Percentiles rank a stretch among this genome's conserved stretches.
Evolutionary conservation across 2,888 invertebrate genomes (phyloP).

Genomic region (Ceramica pisi): DNA sequence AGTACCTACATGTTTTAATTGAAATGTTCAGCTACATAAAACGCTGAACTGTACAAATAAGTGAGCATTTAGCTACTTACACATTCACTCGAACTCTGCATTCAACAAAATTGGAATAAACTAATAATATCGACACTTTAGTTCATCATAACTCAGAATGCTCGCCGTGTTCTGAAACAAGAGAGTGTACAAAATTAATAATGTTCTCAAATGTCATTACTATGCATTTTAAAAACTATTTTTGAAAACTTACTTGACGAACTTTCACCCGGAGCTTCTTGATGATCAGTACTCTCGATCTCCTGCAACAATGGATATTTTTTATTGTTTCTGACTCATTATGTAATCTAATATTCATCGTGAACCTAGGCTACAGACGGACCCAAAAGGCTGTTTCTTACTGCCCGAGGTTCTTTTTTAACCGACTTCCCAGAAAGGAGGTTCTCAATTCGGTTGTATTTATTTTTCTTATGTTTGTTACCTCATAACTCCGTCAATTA

Average conservation of each 20-base stretch:
- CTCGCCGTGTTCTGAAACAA: slow-evolving; percentile 78
- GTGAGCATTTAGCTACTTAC: slow-evolving; percentile 51
- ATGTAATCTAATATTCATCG: no score
- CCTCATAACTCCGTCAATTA: no score
- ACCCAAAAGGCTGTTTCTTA: background rate
- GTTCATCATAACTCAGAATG: slow-evolving; percentile 88
- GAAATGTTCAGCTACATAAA: slow-evolving; percentile 21
- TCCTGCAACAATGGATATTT: slow-evolving; percentile 72
- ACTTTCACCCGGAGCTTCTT: slow-evolving; percentile 69
- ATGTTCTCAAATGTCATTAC: background rate
- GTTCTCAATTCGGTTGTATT: no score
- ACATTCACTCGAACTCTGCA: slow-evolving; percentile 59
- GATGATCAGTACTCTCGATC: slow-evolving; percentile 74
- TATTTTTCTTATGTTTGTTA: no score
- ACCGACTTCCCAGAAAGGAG: no score
- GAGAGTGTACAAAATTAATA: slow-evolving; percentile 24
- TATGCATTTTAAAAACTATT: background rate
- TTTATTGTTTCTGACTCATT: no score
- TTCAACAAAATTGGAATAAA: slow-evolving; percentile 65
- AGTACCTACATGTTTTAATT: slow-evolving; percentile 24
- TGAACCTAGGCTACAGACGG: no score
- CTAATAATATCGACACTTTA: slow-evolving; percentile 70
- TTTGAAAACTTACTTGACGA: slow-evolving; percentile 70
- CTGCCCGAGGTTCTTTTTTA: background rate
- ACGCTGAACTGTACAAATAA: slow-evolving; percentile 28